These are phyloP conservation scores for Baryphthengus martii DNA, from an alignment of 2,113 vertebrate genomes.

Conservation along the genomic window DNA sequence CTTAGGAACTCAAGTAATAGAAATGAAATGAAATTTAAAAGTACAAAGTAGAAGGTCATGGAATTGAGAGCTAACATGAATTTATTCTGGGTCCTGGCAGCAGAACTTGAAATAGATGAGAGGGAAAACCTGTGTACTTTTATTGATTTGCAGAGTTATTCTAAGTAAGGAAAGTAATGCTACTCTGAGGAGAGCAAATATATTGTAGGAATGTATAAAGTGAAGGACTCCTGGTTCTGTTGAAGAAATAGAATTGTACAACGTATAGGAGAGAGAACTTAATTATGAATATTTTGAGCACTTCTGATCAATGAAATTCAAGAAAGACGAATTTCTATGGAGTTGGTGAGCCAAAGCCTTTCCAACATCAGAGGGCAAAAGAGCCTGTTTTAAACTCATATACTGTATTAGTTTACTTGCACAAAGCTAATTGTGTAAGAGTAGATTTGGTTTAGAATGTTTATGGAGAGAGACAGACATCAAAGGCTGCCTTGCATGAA, in stretches of 20 bases:
- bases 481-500: background rate
- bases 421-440: background rate
- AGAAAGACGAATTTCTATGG: background rate
- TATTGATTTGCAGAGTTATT: slow-evolving; percentile 45
- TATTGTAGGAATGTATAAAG: background rate
- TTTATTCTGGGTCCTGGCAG: slow-evolving; percentile 36
- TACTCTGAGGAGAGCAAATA: background rate
- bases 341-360: background rate
- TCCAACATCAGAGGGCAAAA: background rate
- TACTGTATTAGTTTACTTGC: background rate
- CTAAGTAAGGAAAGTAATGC: slow-evolving; percentile 6
- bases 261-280: background rate
- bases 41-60: slow-evolving; percentile 45
- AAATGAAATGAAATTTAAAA: slow-evolving; percentile 60
- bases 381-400: background rate
- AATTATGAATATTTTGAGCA: background rate
- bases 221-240: background rate
- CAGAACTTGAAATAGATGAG: slow-evolving; percentile 39
- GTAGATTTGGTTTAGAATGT: background rate
- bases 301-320: background rate
- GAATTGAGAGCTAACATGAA: slow-evolving; percentile 16
- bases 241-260: background rate
- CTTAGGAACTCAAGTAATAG: slow-evolving; percentile 41
- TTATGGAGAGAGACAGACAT: background rate
- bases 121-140: slow-evolving; percentile 18